Evolutionary conservation across 2,888 invertebrate genomes (phyloP), one percentile per base, ranked within the genome.

Genomic region (Antheraea assamensis): DNA sequence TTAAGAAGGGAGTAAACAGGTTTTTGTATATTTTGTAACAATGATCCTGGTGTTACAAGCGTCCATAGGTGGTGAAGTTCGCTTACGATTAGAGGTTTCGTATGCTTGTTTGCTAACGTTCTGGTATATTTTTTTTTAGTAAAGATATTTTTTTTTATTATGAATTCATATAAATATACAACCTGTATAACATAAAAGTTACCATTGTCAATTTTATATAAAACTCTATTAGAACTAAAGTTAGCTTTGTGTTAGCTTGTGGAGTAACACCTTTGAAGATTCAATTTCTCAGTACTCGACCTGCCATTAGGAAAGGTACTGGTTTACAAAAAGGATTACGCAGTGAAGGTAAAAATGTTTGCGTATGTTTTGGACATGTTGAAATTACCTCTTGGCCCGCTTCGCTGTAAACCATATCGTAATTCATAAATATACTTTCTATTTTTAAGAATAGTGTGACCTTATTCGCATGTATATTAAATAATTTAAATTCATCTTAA

Each of bases 201-300:
- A 52, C 5, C 52, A 52, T 21, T 21, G 17, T 52, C 5, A 21
- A 17, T 52, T 52, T 10, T 27, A 27, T 27, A 61, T 27, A 27
- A 27, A 27, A 27, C 3, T 66, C 66, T 66, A 35, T 66, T 21
- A 35, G 21, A 21, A 35, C 21, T 66, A 66, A 66, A 66, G 66
- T 21, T 31, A 19, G 35, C 31, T 35, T 35, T 21, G 8, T 66
- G 64, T 31, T n/a, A 21, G 19, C 17, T 64, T 66, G 5, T 55
- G 24, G 27, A 66, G 19, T 66, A 66, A 66, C 2, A 24, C 64
- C 64, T 66, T 66, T 30, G 64, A 31, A 66, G 64, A 66, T 66
- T 66, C 4, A 64, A 30, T 30, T 30, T 3, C 64, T 30, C 15
- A 30, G 27, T 27, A 27, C 17, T 64, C 64, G 17, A 30, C 13